phyloP scores from a whole-genome alignment of 53 echinoderm and acorn worm genomes.

The Luidia sarsii region DNA sequence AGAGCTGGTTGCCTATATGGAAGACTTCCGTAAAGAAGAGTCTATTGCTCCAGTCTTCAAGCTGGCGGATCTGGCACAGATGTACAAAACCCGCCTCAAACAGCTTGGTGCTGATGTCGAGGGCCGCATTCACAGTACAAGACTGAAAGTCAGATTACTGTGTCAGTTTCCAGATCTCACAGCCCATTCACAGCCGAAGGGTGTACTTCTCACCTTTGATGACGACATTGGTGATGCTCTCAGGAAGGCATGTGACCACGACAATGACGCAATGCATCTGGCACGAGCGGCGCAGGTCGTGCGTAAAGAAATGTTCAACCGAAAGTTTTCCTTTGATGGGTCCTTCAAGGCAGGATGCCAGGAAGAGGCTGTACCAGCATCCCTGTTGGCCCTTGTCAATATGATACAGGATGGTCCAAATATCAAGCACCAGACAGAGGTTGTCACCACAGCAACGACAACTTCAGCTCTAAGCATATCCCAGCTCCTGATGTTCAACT shows the following conservation, averaged over 20 bases:
- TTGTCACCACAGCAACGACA: conserved; percentile 2
- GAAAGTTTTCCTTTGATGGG: background rate
- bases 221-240: background rate
- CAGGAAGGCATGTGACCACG: background rate
- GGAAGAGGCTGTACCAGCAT: conserved; percentile 1
- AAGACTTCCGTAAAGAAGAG: conserved; percentile 2
- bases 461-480: conserved; percentile 10
- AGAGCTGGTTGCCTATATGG: conserved; percentile 3
- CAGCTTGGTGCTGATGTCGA: conserved; percentile 4
- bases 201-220: background rate
- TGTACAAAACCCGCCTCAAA: background rate
- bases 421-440: background rate
- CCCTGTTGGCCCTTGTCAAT: no score
- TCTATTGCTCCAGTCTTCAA: conserved; percentile 16
- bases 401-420: conserved; percentile 20
- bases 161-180: background rate
- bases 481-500: conserved; percentile 12
- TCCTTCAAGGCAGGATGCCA: conserved; percentile 7
- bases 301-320: background rate
- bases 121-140: conserved; percentile 13
- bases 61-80: background rate
- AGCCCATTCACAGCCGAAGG: background rate
- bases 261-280: background rate
- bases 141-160: background rate
- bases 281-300: background rate